These are phyloP conservation scores for Drosophila nigritarsus DNA, from an alignment of 2,888 invertebrate species.

Conservation along the genomic window DNA sequence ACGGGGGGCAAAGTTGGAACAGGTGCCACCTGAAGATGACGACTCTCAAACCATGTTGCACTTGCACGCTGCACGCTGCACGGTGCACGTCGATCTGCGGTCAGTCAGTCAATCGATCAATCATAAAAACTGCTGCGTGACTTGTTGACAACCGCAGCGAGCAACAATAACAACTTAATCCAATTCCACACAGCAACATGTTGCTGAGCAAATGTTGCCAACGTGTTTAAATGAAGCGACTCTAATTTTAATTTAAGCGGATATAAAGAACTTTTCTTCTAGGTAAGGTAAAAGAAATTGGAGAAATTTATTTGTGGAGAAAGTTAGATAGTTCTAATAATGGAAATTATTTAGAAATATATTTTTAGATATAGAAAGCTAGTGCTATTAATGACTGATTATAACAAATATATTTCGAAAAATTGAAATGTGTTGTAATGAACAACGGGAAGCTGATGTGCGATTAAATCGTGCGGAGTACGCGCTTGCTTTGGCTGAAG, in stretches of 20 bases:
- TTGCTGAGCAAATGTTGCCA: background rate
- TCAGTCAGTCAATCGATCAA: conserved; percentile 59
- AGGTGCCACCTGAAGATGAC: conserved; percentile 4
- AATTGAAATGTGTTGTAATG: too few relatives aligned
- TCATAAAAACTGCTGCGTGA: conserved; percentile 56
- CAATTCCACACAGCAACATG: conserved; percentile 16
- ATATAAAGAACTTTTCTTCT: background rate
- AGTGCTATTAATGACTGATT: background rate
- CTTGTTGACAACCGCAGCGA: conserved; percentile 56
- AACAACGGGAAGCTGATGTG: too few relatives aligned
- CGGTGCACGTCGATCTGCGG: conserved; percentile 26
- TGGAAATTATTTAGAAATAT: background rate
- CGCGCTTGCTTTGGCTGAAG: too few relatives aligned
- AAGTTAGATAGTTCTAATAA: background rate
- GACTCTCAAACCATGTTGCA: conserved; percentile 5
- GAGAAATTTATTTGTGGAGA: background rate
- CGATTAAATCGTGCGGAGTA: too few relatives aligned
- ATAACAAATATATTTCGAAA: too few relatives aligned
- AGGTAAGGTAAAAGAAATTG: background rate
- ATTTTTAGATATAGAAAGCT: background rate
- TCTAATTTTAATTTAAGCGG: background rate
- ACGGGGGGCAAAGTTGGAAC: conserved; percentile 1
- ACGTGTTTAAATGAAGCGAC: background rate
- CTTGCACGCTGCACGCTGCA: conserved; percentile 17
- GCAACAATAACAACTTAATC: conserved; percentile 49